Conservation (phyloP, 1,140 invertebrate genomes). For the Vollenhovia emeryi region DNA sequence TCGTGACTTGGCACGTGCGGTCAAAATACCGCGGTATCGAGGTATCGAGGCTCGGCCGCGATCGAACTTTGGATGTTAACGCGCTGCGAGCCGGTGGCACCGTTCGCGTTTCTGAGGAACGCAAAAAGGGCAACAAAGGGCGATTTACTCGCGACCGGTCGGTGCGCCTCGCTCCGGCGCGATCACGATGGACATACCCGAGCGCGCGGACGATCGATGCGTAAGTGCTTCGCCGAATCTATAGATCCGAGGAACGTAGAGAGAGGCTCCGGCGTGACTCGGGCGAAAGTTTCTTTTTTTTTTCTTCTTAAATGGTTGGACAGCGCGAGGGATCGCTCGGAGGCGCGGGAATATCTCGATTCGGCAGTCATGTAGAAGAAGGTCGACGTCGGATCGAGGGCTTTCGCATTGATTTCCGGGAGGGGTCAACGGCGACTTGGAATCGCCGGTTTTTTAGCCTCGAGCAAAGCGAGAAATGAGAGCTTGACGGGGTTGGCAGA, state of each 20-base stretch:
- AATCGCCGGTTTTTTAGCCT: background rate
- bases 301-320: slow-evolving; percentile 3
- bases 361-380: slow-evolving; percentile 59
- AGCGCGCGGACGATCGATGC: slow-evolving; percentile 29
- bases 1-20: slow-evolving; percentile 25
- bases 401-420: slow-evolving; percentile 36
- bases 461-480: slow-evolving; percentile 10
- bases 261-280: background rate
- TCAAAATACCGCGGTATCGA: slow-evolving; percentile 21
- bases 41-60: background rate
- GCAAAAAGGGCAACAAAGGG: background rate
- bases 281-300: too few species aligned
- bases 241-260: slow-evolving; percentile 4
- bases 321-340: too few species aligned
- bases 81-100: background rate
- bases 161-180: background rate
- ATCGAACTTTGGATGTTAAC: background rate
- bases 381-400: slow-evolving; percentile 23
- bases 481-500: background rate
- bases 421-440: background rate
- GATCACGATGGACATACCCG: slow-evolving; percentile 3
- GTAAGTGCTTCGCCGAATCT: slow-evolving; percentile 40
- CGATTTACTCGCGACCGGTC: slow-evolving; percentile 3
- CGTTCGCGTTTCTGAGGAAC: background rate
- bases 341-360: slow-evolving; percentile 9